Conservation (phyloP, 1,140 invertebrate species). For the Drosophila serrata region DNA sequence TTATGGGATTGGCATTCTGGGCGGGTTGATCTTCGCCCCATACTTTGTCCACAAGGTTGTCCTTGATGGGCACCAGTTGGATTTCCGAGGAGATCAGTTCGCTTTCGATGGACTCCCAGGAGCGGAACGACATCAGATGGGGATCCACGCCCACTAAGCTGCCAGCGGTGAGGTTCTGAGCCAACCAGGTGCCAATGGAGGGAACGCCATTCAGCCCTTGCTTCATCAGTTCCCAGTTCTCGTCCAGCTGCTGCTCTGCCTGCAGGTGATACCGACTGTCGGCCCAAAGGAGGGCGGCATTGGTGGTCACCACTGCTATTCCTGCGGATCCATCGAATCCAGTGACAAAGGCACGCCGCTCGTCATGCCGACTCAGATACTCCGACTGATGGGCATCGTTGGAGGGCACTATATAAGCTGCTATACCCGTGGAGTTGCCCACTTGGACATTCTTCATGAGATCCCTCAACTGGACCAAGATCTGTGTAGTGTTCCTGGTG, state of each 20-base stretch:
- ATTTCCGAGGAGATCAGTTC: slow-evolving; percentile 77
- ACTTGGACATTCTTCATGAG: slow-evolving; percentile 56
- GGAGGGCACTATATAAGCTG: slow-evolving; percentile 93
- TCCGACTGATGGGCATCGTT: slow-evolving; percentile 96
- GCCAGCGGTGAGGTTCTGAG: slow-evolving; percentile 90
- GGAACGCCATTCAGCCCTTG: slow-evolving; percentile 88
- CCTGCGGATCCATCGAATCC: slow-evolving; percentile 96
- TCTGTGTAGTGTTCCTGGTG: slow-evolving; percentile 73
- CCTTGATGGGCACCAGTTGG: slow-evolving; percentile 89
- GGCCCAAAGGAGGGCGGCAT: slow-evolving; percentile 96
- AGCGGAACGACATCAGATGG: slow-evolving; percentile 89
- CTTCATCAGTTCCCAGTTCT: slow-evolving; percentile 91
- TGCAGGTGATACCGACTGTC: slow-evolving; percentile 98
- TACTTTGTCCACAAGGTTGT: slow-evolving; percentile 93
- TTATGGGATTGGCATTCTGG: slow-evolving; percentile 88
- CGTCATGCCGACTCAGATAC: slow-evolving; percentile 94
- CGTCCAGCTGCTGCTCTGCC: slow-evolving; percentile 89
- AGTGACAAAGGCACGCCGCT: slow-evolving; percentile 92
- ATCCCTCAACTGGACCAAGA: slow-evolving; percentile 61
- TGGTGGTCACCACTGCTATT: slow-evolving; percentile 93
- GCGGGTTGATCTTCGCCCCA: slow-evolving; percentile 88
- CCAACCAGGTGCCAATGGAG: slow-evolving; percentile 91
- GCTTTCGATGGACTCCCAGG: slow-evolving; percentile 90
- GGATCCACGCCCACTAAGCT: slow-evolving; percentile 94
- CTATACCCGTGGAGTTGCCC: slow-evolving; percentile 36